A percentile compares a stretch with the other conserved stretches of the same genome.
Conservation (phyloP, 2,797 vertebrate genomes). For the Odontamblyopus rebecca region DNA sequence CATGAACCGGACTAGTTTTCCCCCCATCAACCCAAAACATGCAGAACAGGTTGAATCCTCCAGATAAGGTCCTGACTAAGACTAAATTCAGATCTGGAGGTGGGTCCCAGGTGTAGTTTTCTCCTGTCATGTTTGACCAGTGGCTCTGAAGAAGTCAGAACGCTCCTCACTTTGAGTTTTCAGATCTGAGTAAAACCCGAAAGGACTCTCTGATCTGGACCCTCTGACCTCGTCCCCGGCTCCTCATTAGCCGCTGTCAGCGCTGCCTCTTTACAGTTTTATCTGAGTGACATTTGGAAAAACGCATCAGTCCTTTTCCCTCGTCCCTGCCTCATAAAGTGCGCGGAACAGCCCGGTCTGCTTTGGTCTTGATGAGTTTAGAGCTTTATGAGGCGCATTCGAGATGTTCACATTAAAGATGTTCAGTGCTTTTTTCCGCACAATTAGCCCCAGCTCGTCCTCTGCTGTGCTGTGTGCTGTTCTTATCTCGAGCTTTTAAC, state of each 20-base stretch:
- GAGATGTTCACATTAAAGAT: constrained; percentile 24
- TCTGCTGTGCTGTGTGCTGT: constrained; percentile 18
- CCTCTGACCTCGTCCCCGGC: not conserved
- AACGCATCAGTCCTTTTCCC: not conserved
- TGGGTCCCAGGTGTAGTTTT: no score
- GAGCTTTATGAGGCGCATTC: constrained; percentile 43
- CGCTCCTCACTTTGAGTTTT: no score
- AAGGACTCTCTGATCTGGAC: not conserved
- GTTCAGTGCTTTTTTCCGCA: constrained; percentile 33
- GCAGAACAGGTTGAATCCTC: no score
- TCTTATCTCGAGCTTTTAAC: constrained; percentile 48
- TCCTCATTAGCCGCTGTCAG: not conserved
- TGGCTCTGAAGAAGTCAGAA: no score
- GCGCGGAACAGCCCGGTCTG: constrained; percentile 22
- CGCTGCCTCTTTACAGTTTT: not conserved
- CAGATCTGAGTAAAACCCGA: not conserved
- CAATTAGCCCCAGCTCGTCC: constrained; percentile 11
- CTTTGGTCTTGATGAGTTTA: constrained; percentile 22
- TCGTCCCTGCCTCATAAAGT: constrained; percentile 26
- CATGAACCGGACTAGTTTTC: no score
- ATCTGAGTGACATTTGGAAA: not conserved
- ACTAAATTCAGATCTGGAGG: no score
- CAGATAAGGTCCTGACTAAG: no score
- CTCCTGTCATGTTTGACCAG: no score
- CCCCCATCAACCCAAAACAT: no score